phyloP scores from a whole-genome alignment of 2,888 invertebrate genomes.

The Dolichopus griseipennis region DNA sequence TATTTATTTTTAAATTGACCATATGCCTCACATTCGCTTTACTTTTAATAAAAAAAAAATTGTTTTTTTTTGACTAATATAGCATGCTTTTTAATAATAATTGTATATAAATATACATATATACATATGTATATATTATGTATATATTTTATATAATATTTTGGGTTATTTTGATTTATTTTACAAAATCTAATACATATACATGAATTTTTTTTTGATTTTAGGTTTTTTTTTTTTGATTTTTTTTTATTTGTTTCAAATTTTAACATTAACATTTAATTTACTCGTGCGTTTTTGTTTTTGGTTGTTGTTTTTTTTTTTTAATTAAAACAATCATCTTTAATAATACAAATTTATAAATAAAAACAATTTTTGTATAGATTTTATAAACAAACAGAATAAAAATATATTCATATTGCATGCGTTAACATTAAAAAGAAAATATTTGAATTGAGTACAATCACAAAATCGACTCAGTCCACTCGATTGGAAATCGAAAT shows the following conservation, averaged over 20 bases:
- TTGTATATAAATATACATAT: not conserved
- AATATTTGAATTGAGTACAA: no score
- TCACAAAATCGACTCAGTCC: no score
- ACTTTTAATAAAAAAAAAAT: constrained; percentile 17
- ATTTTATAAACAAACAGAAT: no score
- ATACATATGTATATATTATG: constrained; percentile 10
- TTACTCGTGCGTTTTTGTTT: not conserved
- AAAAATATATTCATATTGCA: no score
- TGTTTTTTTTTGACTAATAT: constrained; percentile 22
- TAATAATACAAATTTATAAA: no score
- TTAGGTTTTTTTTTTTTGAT: not conserved
- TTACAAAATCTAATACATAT: no score
- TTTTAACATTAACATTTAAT: constrained; percentile 6
- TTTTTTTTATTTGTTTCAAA: not conserved
- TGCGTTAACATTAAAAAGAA: no score
- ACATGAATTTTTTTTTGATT: not conserved
- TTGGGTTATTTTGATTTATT: not conserved
- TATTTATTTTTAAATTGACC: constrained; percentile 21
- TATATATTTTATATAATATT: no score
- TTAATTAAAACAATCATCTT: no score
- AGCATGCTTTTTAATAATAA: constrained; percentile 22
- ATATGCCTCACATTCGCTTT: constrained; percentile 16
- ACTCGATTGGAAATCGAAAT: no score
- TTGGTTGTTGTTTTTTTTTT: no score
- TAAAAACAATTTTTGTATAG: no score